These are phyloP conservation scores for Phoxinus dragarum DNA, from an alignment of 2,797 vertebrate genomes.

Conservation along the genomic window DNA sequence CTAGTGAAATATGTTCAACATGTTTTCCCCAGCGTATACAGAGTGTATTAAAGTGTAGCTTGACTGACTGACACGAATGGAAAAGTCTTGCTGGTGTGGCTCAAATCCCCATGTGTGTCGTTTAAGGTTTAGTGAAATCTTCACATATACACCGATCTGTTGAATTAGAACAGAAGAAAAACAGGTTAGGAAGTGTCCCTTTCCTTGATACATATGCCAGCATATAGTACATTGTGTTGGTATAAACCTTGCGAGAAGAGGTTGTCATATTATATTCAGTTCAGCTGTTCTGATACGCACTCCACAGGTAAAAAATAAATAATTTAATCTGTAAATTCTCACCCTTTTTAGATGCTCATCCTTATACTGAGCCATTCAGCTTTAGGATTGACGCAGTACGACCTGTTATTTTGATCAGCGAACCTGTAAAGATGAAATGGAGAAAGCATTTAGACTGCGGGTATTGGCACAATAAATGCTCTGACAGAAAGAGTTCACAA, in stretches of 20 bases:
- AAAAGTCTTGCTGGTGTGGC: neutral
- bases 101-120: neutral
- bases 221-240: neutral
- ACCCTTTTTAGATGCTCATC: neutral
- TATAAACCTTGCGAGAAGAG: neutral
- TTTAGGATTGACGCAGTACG: slow-evolving; percentile 30
- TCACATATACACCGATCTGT: neutral
- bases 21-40: neutral
- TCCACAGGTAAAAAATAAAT: neutral
- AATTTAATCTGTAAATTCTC: neutral
- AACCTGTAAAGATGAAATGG: slow-evolving; percentile 38
- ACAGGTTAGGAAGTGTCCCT: neutral
- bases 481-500: neutral
- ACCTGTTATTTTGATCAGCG: accelerated
- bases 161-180: slow-evolving; percentile 18
- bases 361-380: neutral
- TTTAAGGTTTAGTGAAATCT: neutral
- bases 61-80: neutral
- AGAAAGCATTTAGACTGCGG: neutral
- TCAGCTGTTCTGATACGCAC: neutral
- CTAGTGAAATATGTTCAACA: neutral
- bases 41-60: neutral
- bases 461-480: neutral
- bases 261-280: neutral
- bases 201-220: neutral